phyloP scores from a whole-genome alignment of 2,113 vertebrate species.

The human region GRCh38 chr1:3335501-3336000 shows the following conservation, averaged over 20 bases:
- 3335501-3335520: slow-evolving; percentile 28
- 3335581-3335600: slow-evolving; percentile 50
- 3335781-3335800: background rate
- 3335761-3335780: no score
- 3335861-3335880: fast-evolving
- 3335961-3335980: fast-evolving
- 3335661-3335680: slow-evolving; percentile 62
- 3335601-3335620: background rate
- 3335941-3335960: no score
- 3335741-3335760: background rate
- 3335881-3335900: fast-evolving
- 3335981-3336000: background rate
- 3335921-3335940: background rate
- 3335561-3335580: slow-evolving; percentile 48
- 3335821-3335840: background rate
- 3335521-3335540: slow-evolving; percentile 63
- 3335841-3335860: background rate
- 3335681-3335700: background rate
- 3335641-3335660: slow-evolving; percentile 33
- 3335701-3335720: fast-evolving
- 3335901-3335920: background rate
- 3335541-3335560: slow-evolving; percentile 35
- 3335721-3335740: background rate
- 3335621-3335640: no score
- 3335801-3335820: fast-evolving